Base-by-base conservation (phyloP, 2,113 vertebrate genomes). In the Haplochromis burtoni region DNA sequence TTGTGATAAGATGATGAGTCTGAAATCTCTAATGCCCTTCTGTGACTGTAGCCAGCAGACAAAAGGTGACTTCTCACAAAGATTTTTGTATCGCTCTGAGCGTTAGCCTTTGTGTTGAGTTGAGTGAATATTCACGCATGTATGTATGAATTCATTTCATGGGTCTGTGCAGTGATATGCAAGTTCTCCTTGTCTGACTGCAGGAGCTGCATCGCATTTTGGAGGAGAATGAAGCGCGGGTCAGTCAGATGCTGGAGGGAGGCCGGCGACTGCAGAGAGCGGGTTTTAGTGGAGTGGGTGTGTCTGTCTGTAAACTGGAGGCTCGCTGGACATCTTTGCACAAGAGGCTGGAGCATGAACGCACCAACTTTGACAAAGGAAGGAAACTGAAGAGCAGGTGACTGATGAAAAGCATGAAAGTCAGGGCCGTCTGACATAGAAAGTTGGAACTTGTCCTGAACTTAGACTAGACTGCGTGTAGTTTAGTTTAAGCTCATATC, bases 311-410 rank as follows among this genome's bases (percentile, higher is more conserved):
- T 3, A 94, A 93, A 57, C 88, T 98, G 42, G 96, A 98, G 91
- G 94, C 96, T 1, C 94, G 95, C 35, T 97, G 98, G 97, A 85
- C 94, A 45, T 86, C 91, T n/a, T 87, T 98, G 82, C 94, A 90
- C 61, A 95, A 89, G 92, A 97, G 90, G 86, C 89, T 95, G 68
- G 96, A 96, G 82, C 94, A 93, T 0, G 95, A 97, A 17, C 89
- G 94, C 4, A 93, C 94, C 21, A 83, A 86, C 29, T 83, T 94
- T 13, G 95, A 96, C 1, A 96, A 91, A 0, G 95, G 96, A 2
- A 94, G 96, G 82, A 97, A 94, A 71, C 96, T 97, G 47, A 94
- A 95, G 81, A 84, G 89, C 93, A 97, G 97, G 98, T 99, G 76
- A 73, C 49, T 76, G 14, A 40, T 54, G n/a, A 38, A 47, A 71